Base-by-base conservation (phyloP, 2,888 invertebrate species). In the Keiferia lycopersicella region DNA sequence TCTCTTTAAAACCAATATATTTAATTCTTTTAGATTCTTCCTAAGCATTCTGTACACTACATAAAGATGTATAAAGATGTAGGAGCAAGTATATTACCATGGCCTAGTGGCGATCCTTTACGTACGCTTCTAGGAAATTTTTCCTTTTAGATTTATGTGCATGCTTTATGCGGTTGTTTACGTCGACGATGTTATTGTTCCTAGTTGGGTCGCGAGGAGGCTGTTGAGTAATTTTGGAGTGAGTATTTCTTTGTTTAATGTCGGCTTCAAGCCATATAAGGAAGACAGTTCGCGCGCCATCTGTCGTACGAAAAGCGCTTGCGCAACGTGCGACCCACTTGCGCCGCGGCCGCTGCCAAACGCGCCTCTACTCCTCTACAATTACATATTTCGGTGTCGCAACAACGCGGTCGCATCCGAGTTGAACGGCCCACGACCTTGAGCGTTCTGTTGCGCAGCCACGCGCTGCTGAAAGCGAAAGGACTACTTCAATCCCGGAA, bases 351-450 rank as follows among this genome's bases (percentile, higher is more conserved):
- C 88, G 90, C 88, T 90, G 91, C 91, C 91, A 88, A 90, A 84
- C 88, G 82, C 82, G 86, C 83, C 80, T 83, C 86, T 80, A 80
- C 88, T 89, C 85, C 89, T 88, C 88, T 87, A 88, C 90, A 90
- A 89, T 91, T 90, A 90, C 89, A 89, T 89, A 88, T 90, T 88
- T 86, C 82, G 84, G 86, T 91, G 91, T 90, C 90, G 91, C 91
- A 91, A 91, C 83, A 73, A 70, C 83, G 75, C 82, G 85, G 87
- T 88, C 87, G 89, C 91, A 91, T 91, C 91, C 91, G 91, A 91
- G 91, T 91, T 91, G 91, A 91, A 91, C 87, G 91, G 85, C 89
- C 88, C 87, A 81, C 90, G 91, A 89, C 91, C 91, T 91, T 91
- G 91, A 82, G 83, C 72, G 41, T 14, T 14, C 80, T 86, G 81